phyloP scores from a whole-genome alignment of 2,888 invertebrate species.

The Pollenia amentaria region DNA sequence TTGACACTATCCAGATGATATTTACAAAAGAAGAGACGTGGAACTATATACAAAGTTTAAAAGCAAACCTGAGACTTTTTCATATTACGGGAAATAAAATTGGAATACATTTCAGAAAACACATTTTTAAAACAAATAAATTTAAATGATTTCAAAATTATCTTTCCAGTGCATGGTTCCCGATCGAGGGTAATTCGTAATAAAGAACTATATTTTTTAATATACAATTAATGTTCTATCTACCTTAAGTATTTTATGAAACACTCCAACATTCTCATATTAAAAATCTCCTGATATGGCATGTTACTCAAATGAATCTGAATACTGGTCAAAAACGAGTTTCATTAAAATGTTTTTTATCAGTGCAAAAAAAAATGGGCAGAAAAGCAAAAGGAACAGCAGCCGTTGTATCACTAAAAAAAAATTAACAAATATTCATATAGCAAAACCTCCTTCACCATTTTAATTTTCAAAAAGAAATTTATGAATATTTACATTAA shows the following conservation, averaged over 20 bases:
- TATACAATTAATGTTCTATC: conserved; percentile 21
- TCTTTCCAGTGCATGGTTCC: no score
- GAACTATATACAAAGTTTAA: no score
- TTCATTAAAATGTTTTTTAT: conserved; percentile 72
- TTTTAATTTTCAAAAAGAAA: conserved; percentile 74
- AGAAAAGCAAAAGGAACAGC: conserved; percentile 43
- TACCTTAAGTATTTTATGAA: conserved; percentile 26
- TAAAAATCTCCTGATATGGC: conserved; percentile 28
- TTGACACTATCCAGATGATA: no score
- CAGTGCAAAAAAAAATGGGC: conserved; percentile 45
- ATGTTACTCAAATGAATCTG: conserved; percentile 36
- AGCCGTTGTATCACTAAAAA: conserved; percentile 32
- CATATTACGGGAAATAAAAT: no score
- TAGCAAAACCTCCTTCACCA: conserved; percentile 72
- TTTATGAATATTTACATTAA: conserved; percentile 75
- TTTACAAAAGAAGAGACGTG: no score
- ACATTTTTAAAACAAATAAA: no score
- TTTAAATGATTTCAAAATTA: no score
- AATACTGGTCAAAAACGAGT: conserved; percentile 57
- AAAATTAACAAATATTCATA: conserved; percentile 61
- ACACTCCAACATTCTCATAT: conserved; percentile 55
- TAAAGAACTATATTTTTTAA: background rate
- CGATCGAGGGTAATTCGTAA: no score
- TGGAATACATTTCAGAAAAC: no score
- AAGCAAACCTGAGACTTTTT: no score